phyloP scores from a whole-genome alignment of 2,888 invertebrate species.

The Rhaphigaster nebulosa region DNA sequence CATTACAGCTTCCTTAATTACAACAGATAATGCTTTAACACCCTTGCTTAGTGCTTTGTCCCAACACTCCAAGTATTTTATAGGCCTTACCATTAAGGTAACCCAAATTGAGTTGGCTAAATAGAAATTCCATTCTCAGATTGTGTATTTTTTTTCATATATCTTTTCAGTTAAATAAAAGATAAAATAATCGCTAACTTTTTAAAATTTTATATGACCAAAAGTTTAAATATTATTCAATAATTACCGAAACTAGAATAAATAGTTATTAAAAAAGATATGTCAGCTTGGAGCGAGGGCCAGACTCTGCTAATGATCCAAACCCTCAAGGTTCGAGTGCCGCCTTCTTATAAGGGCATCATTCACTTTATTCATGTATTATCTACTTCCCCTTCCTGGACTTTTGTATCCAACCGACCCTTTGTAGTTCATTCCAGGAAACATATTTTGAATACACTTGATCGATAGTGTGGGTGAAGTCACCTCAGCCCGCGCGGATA shows the following conservation, averaged over 20 bases:
- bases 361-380: slow-evolving; percentile 13
- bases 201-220: too few relatives aligned
- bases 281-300: not conserved
- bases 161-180: not conserved
- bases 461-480: not conserved
- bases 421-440: slow-evolving; percentile 23
- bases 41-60: not conserved
- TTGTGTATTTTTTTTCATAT: not conserved
- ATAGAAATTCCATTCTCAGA: not conserved
- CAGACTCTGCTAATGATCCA: not conserved
- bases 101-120: not conserved
- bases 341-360: slow-evolving; percentile 27
- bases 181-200: too few relatives aligned
- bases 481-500: not conserved
- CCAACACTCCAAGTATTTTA: not conserved
- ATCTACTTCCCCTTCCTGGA: slow-evolving; percentile 39
- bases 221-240: too few relatives aligned
- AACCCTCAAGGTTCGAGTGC: not conserved
- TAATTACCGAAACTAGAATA: too few relatives aligned
- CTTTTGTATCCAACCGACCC: slow-evolving; percentile 2
- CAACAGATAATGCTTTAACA: not conserved
- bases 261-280: not conserved
- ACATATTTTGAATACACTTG: slow-evolving; percentile 18
- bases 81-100: not conserved
- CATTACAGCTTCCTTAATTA: not conserved